Evolutionary conservation across 2,797 vertebrate genomes (phyloP).

Genomic region (Premnoplex brunnescens): DNA sequence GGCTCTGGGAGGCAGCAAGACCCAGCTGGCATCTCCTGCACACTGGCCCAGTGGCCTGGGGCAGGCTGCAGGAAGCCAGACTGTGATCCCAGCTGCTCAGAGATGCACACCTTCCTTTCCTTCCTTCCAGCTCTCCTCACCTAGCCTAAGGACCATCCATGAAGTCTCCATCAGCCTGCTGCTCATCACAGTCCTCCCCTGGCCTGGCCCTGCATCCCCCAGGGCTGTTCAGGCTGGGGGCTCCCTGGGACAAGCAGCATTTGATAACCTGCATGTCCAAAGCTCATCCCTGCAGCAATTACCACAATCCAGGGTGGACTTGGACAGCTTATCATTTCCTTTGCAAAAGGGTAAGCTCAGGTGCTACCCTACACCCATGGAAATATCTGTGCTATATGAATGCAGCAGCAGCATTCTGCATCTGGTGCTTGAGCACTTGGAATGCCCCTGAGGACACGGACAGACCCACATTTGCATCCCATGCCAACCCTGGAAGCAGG

Average conservation of each 20-base stretch:
- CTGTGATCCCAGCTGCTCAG: neutral
- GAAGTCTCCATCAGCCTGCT: neutral
- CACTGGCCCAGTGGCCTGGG: neutral
- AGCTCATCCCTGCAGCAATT: neutral
- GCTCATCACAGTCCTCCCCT: neutral
- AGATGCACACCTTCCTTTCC: neutral
- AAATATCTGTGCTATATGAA: neutral
- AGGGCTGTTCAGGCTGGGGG: neutral
- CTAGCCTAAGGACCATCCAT: neutral
- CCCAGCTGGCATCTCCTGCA: neutral
- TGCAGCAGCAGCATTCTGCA: neutral
- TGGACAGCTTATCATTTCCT: neutral
- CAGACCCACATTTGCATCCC: neutral
- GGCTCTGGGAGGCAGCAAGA: neutral
- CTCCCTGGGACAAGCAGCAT: neutral
- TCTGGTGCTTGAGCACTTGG: neutral
- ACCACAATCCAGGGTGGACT: neutral
- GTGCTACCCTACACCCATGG: neutral
- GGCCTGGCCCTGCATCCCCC: neutral
- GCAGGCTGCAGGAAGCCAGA: neutral
- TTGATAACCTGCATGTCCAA: accelerated
- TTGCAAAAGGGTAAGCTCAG: neutral
- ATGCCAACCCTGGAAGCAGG: neutral
- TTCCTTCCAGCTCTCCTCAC: neutral
- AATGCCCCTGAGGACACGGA: neutral